These are phyloP conservation scores for Brenthis hecate DNA, from an alignment of 2,888 invertebrate genomes.

Conservation along the genomic window DNA sequence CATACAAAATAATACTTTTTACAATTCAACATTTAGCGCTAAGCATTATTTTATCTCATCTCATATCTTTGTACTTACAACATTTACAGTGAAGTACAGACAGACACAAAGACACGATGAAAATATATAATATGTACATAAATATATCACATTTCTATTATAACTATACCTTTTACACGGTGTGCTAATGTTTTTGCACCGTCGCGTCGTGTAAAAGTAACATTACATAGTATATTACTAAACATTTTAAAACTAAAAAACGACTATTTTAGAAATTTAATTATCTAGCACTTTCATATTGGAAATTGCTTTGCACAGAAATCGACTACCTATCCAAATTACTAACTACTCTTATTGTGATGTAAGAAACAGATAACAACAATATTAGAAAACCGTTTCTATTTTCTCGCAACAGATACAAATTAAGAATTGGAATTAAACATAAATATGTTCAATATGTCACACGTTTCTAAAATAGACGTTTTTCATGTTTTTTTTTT, in stretches of 20 bases:
- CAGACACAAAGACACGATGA: not conserved
- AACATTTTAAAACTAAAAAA: too few species aligned
- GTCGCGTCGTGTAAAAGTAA: too few species aligned
- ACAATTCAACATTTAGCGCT: constrained; percentile 57
- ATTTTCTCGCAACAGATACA: too few species aligned
- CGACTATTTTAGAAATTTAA: too few species aligned
- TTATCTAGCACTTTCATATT: too few species aligned
- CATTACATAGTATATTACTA: too few species aligned
- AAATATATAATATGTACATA: constrained; percentile 6
- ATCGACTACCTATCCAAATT: too few species aligned
- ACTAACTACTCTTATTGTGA: too few species aligned
- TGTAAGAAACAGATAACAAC: too few species aligned
- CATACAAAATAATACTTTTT: constrained; percentile 75
- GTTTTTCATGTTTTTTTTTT: not conserved
- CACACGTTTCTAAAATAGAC: not conserved
- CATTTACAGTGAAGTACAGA: constrained; percentile 36
- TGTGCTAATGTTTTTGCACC: not conserved
- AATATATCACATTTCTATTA: constrained; percentile 3
- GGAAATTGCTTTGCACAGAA: too few species aligned
- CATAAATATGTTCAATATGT: not conserved
- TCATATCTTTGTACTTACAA: constrained; percentile 55
- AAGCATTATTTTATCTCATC: constrained; percentile 48
- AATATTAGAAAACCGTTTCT: not conserved
- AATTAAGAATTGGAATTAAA: not conserved
- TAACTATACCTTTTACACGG: constrained; percentile 1